phyloP scores from a whole-genome alignment of 2,113 vertebrate species.

The Melanotaenia duboulayi region DNA sequence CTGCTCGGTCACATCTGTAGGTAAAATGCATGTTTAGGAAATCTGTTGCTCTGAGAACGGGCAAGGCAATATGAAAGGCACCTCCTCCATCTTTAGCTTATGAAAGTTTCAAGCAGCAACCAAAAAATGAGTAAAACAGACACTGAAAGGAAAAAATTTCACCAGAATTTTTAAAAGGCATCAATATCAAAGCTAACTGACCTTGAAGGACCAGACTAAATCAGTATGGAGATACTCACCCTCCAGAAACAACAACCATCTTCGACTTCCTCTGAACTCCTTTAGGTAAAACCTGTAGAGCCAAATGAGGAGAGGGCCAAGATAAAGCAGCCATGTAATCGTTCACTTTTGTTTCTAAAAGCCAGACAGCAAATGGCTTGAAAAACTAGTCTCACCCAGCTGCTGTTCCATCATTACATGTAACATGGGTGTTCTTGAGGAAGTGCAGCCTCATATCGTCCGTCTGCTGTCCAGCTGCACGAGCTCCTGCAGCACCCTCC shows the following conservation, averaged over 20 bases:
- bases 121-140: constrained; percentile 60
- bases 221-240: constrained; percentile 81
- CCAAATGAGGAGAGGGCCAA: constrained; percentile 37
- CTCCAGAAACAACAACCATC: constrained; percentile 85
- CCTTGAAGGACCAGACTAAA: constrained; percentile 73
- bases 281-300: constrained; percentile 81
- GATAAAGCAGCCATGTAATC: constrained; percentile 33
- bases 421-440: constrained; percentile 76
- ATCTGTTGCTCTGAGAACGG: background rate
- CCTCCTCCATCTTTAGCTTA: constrained; percentile 11
- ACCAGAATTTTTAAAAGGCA: constrained; percentile 64
- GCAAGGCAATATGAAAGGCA: background rate
- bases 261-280: constrained; percentile 83
- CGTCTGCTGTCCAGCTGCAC: constrained; percentile 53
- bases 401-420: constrained; percentile 81
- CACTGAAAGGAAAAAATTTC: constrained; percentile 47
- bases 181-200: constrained; percentile 67
- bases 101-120: constrained; percentile 21
- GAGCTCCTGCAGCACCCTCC: constrained; percentile 53
- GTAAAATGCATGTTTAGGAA: background rate
- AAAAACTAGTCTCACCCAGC: constrained; percentile 72
- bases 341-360: constrained; percentile 3
- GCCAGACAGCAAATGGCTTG: background rate
- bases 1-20: background rate
- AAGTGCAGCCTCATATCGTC: constrained; percentile 85